phyloP scores from a whole-genome alignment of 2,888 invertebrate species.

The Periphyllus acericola region DNA sequence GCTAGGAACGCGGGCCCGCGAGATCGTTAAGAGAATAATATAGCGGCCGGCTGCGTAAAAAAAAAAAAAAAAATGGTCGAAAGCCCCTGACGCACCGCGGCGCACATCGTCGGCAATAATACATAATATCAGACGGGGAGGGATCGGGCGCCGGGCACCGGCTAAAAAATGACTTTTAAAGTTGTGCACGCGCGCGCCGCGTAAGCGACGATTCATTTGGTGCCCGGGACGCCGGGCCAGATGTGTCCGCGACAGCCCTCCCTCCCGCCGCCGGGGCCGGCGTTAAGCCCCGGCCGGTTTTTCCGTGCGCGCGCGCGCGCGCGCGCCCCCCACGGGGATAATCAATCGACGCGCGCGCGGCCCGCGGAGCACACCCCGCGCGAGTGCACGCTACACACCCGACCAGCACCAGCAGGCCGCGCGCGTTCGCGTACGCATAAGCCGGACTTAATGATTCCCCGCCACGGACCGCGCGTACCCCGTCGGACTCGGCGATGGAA shows the following conservation, averaged over 20 bases:
- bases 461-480: no score
- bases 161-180: constrained; percentile 57
- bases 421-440: not conserved
- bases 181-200: not conserved
- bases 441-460: constrained; percentile 39
- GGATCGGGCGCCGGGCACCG: not conserved
- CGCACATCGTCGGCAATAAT: no score
- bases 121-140: not conserved
- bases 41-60: no score
- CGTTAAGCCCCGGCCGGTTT: constrained; percentile 56
- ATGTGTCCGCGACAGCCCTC: constrained; percentile 36
- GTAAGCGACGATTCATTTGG: constrained; percentile 60
- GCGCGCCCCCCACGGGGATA: constrained; percentile 56
- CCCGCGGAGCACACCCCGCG: not conserved
- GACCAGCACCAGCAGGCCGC: not conserved
- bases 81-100: no score
- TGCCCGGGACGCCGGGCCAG: constrained; percentile 51
- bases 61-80: not conserved
- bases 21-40: no score
- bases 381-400: no score
- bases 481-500: no score
- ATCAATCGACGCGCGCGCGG: constrained; percentile 55
- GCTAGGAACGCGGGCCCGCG: no score
- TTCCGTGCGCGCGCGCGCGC: constrained; percentile 45
- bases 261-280: constrained; percentile 35